Evolutionary conservation across 2,113 vertebrate genomes (phyloP).

Genomic region (Aspidoscelis tigris): DNA sequence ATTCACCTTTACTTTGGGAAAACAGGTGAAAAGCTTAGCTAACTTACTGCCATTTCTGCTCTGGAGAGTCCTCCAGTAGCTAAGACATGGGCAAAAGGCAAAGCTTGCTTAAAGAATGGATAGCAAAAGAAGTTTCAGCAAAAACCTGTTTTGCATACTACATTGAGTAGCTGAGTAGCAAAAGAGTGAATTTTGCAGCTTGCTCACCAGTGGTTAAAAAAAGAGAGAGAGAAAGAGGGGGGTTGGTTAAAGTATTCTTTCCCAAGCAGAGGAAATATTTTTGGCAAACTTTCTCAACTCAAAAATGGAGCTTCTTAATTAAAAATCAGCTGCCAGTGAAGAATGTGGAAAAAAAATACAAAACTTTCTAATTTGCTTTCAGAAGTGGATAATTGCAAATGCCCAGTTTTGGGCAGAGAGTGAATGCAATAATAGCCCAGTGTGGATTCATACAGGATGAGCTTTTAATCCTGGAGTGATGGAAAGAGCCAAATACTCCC

Average conservation of each 20-base stretch:
- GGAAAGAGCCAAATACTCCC: neutral
- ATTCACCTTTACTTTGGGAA: too few species aligned
- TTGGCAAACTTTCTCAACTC: neutral
- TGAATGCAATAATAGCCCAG: slow-evolving; percentile 3
- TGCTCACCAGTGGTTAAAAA: neutral
- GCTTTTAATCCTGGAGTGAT: neutral
- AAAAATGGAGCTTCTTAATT: slow-evolving; percentile 5
- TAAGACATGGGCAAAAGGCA: neutral
- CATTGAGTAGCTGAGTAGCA: neutral
- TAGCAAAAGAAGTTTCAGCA: neutral
- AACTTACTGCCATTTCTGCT: too few species aligned
- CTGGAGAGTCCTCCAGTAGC: too few species aligned
- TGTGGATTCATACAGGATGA: neutral
- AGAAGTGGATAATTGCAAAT: slow-evolving; percentile 4
- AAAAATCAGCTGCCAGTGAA: slow-evolving; percentile 14
- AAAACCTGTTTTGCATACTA: neutral
- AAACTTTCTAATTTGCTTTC: slow-evolving; percentile 22
- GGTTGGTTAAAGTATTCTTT: neutral
- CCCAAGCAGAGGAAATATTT: neutral
- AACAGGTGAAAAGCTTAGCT: too few species aligned
- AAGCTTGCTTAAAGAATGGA: neutral
- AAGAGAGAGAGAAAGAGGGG: too few species aligned
- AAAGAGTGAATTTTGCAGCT: neutral
- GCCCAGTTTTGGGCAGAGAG: neutral
- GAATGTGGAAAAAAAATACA: neutral